Evolutionary conservation across 2,888 invertebrate species (phyloP), one percentile per base, ranked within the genome.

Genomic region (Dione vanillae): DNA sequence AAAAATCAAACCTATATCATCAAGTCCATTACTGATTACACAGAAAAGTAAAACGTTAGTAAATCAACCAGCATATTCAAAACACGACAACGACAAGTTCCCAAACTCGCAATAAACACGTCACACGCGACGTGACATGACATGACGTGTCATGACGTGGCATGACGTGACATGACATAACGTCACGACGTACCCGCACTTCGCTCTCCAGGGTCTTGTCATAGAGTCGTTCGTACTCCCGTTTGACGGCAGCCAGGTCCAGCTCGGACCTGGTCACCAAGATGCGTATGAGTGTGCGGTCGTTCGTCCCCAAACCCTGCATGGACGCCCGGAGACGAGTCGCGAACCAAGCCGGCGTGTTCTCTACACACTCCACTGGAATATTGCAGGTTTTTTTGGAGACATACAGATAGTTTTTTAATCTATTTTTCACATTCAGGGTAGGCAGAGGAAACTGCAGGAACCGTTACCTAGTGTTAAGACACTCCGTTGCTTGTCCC

Each of bases 241-340:
- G 83, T 85, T 96, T 96, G 83, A 97, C 95, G 80, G 94, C 94
- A 8, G 90, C 95, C 78, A 97, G 94, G 91, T 97, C 97, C 62
- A 95, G 88, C 91, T 96, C 95, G 1, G 95, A 94, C 78, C 96
- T 94, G 78, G 95, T 94, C 64, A 96, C 96, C 76, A 97, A 83
- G 78, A 97, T 94, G 64, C 97, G 93, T 77, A 97, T 95, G 75
- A 97, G 92, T 0, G 96, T 95, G 41, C 91, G 87, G 89, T 97
- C 96, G 83, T 96, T 95, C 5, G 97, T 97, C 70, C 97, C 97
- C 56, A 94, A 82, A 0, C 96, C 96, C 77, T 94, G 94, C 94
- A 96, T 95, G 5, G 96, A 94, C 65, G 89, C 85, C 72, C 96
- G 94, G 14, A 96, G 87, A 0, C 95, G 91, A 73, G 93, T 93